A percentile compares a stretch with the other conserved stretches of the same genome.
Conservation (phyloP, 2,797 vertebrate species). For the Miichthys miiuy region DNA sequence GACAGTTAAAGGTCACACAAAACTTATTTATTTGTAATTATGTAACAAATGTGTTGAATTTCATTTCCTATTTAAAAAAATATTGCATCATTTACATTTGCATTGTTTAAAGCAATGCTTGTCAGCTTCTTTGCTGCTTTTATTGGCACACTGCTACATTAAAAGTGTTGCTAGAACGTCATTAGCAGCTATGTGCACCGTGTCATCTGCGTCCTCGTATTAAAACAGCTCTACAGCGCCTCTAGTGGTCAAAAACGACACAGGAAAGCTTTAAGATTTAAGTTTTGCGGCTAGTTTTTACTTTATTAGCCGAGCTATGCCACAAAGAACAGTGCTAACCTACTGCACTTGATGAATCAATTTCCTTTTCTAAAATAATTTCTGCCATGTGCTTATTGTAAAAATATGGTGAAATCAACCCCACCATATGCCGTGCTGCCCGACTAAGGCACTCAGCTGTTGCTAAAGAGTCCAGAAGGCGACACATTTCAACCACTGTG, state of each 20-base stretch:
- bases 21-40: no score
- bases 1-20: background rate
- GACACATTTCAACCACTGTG: background rate
- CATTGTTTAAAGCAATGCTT: background rate
- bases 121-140: background rate
- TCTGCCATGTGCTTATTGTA: background rate
- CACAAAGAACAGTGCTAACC: background rate
- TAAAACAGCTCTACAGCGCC: background rate
- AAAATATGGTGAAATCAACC: background rate
- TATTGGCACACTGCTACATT: background rate
- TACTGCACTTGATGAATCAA: background rate
- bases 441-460: background rate
- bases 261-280: background rate
- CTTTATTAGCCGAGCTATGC: no score
- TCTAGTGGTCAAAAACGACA: background rate
- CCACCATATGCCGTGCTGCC: background rate
- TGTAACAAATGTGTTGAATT: background rate
- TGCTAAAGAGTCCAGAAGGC: conserved; percentile 2
- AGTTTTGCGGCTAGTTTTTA: background rate
- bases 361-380: background rate
- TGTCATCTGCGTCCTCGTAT: background rate
- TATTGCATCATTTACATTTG: background rate
- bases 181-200: background rate
- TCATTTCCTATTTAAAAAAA: no score
- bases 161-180: background rate